Evolutionary conservation across 2,113 vertebrate genomes (phyloP), one percentile per base, ranked within the genome.

Genomic region (Tychaedon coryphoeus): DNA sequence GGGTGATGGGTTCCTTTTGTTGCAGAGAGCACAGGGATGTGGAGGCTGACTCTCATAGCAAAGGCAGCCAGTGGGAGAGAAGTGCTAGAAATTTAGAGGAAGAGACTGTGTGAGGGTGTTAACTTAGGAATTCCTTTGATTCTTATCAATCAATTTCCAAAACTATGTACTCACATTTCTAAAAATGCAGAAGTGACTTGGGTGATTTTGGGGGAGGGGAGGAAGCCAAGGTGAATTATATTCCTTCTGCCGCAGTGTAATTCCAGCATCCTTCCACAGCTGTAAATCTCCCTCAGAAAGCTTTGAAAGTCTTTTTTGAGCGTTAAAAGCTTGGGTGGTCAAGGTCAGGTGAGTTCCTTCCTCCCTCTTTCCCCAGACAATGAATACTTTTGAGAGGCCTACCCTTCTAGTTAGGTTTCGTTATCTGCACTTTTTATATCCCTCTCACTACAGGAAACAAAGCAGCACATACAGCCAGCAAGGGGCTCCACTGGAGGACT

Each of bases 281-380:
- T 82, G 78, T 94, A 95, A 93, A 95, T 86, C 92, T 96, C 75
- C 47, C 90, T 88, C 47, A 45, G 77, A 94, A 89, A 91, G 86
- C 90, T 91, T 94, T 96, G 92, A 91, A 92, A 93, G 93, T 90
- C 90, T 79, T 96, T 96, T 96, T 81, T 83, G 77, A 95, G 73
- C 74, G 61, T 92, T 95, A 96, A 97, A 96, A 88, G 93, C 90
- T 91, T 95, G 93, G 94, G 93, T 93, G 95, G 95, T 96, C 95
- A 92, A 94, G 91, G 92, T 96, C 91, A 95, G 96, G 85, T 95
- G 91, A 95, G 91, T 93, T 92, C 87, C 90, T 97, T 95, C 96
- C 91, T 96, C 91, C 75, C 87, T 86, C 65, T 92, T 97, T 93
- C 91, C 80, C 90, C 86, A 91, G 90, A 95, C 94, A 96, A 95